Evolutionary conservation across 1,140 invertebrate species (phyloP).

Genomic region (Cecropterus lyciades): DNA sequence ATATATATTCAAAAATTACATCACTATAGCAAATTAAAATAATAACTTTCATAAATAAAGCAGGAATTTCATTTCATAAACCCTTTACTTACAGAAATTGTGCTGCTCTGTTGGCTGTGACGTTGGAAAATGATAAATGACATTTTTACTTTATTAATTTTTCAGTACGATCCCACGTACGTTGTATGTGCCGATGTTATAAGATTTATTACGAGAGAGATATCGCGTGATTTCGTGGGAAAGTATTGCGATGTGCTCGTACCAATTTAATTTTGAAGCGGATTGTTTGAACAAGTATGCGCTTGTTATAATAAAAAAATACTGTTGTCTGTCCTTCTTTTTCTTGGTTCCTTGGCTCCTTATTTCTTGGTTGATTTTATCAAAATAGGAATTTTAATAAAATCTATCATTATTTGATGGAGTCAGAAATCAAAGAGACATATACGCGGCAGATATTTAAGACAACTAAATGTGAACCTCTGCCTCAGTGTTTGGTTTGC

Average conservation of each 20-base stretch:
- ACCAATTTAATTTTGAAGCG: constrained; percentile 1
- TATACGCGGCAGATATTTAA: too few species aligned
- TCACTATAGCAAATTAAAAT: too few species aligned
- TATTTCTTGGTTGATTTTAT: too few species aligned
- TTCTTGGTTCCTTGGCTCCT: too few species aligned
- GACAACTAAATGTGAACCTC: too few species aligned
- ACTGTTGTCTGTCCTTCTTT: not conserved
- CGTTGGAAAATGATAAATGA: not conserved
- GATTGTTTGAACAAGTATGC: not conserved
- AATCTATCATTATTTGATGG: too few species aligned
- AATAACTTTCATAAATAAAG: not conserved
- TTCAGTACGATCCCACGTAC: not conserved
- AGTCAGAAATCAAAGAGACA: too few species aligned
- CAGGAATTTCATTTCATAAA: not conserved
- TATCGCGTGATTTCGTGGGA: not conserved
- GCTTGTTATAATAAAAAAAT: not conserved
- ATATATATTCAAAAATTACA: too few species aligned
- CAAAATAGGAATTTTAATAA: too few species aligned
- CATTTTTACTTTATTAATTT: constrained; percentile 7
- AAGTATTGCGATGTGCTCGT: constrained; percentile 2
- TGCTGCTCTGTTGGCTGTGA: not conserved
- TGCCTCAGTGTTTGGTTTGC: too few species aligned
- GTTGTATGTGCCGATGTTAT: constrained; percentile 2
- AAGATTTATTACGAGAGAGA: constrained; percentile 7
- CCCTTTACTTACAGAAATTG: not conserved